Conservation (phyloP, 1,140 invertebrate species). For the Popillia japonica region DNA sequence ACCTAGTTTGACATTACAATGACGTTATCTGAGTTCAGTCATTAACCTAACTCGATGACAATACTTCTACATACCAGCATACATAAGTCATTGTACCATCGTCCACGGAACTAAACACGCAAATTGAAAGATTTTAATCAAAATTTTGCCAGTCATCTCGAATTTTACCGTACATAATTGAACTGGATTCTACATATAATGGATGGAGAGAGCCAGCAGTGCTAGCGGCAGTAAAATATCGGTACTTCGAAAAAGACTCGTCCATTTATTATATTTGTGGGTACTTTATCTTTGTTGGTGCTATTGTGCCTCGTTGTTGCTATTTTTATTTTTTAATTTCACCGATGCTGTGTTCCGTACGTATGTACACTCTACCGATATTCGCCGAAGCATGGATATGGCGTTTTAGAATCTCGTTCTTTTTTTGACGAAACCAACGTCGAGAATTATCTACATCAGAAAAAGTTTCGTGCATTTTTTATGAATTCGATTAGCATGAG, state of each 20-base stretch:
- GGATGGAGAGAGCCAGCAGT: background rate
- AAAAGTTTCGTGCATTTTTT: background rate
- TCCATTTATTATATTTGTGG: background rate
- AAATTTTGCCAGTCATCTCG: constrained; percentile 29
- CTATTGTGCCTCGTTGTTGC: background rate
- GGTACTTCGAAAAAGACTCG: background rate
- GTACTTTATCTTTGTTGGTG: constrained; percentile 15
- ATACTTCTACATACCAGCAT: background rate
- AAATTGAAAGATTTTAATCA: constrained; percentile 21
- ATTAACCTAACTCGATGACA: background rate
- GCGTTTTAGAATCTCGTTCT: background rate
- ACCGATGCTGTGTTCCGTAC: background rate
- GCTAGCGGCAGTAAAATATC: constrained; percentile 13
- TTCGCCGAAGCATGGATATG: background rate
- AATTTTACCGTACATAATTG: constrained; percentile 21
- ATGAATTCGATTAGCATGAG: background rate
- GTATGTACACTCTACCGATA: background rate
- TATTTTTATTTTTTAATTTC: constrained; percentile 24
- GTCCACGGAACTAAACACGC: background rate
- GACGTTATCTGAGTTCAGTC: too few relatives aligned
- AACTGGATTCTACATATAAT: background rate
- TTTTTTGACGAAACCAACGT: background rate
- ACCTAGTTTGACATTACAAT: too few relatives aligned
- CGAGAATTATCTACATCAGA: background rate
- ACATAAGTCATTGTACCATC: background rate